A percentile compares a stretch with the other conserved stretches of the same genome.
phyloP scores from a whole-genome alignment of 2,888 invertebrate species.

The Lasioglossum lativentre region DNA sequence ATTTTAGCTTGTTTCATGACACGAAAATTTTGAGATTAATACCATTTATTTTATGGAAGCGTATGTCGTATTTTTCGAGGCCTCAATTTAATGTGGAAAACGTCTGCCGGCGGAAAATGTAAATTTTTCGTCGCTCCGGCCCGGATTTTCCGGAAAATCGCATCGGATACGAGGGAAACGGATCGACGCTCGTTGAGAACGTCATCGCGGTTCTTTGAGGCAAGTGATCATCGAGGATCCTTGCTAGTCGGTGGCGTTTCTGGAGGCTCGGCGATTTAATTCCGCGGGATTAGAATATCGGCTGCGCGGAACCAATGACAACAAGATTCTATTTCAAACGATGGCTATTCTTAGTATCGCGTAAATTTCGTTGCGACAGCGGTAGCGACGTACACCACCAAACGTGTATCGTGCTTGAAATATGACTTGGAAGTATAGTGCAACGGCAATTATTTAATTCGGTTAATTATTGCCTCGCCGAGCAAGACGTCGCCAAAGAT shows the following conservation, averaged over 20 bases:
- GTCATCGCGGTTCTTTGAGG: slow-evolving; percentile 16
- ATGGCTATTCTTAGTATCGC: slow-evolving; percentile 71
- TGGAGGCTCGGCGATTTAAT: slow-evolving; percentile 36
- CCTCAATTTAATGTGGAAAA: too few relatives aligned
- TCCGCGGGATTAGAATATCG: slow-evolving; percentile 61
- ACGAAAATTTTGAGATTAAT: background rate
- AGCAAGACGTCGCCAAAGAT: slow-evolving; percentile 62
- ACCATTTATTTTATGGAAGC: background rate
- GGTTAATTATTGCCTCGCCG: slow-evolving; percentile 66
- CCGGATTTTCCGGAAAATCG: background rate
- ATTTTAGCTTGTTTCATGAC: background rate
- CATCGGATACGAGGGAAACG: background rate
- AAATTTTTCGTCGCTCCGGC: slow-evolving; percentile 44
- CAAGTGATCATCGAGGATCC: background rate
- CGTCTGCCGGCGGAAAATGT: slow-evolving; percentile 8
- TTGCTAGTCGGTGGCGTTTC: slow-evolving; percentile 2
- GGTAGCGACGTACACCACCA: slow-evolving; percentile 68
- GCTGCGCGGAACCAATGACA: slow-evolving; percentile 69
- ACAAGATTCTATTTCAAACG: slow-evolving; percentile 72
- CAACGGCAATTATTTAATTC: slow-evolving; percentile 70
- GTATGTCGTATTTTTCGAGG: background rate
- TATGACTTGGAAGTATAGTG: slow-evolving; percentile 71
- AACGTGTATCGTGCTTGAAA: slow-evolving; percentile 73
- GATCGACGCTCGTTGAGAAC: slow-evolving; percentile 1
- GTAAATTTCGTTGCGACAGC: slow-evolving; percentile 75